Base-by-base conservation (phyloP, 2,113 vertebrate species). In the Ciconia maguari region DNA sequence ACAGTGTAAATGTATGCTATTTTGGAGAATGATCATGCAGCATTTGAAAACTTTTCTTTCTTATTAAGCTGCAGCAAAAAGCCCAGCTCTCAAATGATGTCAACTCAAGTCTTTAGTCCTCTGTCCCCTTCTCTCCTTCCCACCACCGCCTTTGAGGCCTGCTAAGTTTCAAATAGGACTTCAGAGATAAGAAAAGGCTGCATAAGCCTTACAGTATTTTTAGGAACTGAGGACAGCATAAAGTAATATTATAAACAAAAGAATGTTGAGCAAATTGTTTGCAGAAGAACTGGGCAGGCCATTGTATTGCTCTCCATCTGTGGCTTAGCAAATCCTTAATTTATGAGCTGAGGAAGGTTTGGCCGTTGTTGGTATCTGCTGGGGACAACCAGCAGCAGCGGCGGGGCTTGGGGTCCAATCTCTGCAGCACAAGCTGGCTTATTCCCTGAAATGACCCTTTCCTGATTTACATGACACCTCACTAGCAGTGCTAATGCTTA, bases 321-420 rank as follows among this genome's bases (percentile, higher is more conserved):
- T 27, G 38, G 48, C 44, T 83, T 64, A 69, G 69, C 9, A n/a
- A 75, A 87, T 34, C 2, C 4, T 65, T 13, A 19, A 42, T 48
- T 85, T 66, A 38, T 22, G 26, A 79, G 25, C 42, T 38, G 54
- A 52, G 60, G 30, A 82, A 42, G 12, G 12, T 74, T 44, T 78
- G 25, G 27, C 30, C 2, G 0, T 13, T 75, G 11, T 20, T 92
- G 66, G 32, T 41, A 34, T 71, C 61, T 70, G 11, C 48, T 32
- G 52, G 61, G 36, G 15, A 71, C 64, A 81, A n/a, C 26, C 9
- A 57, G 8, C 17, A 55, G 1, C 62, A 85, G 34, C 57, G 66
- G 46, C 13, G 2, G 52, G 12, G 20, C 0, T 3, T n/a, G 27
- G 6, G 24, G 26, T 54, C 24, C 48, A 52, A 25, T 17, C 5